A percentile compares a stretch with the other conserved stretches of the same genome.
These are phyloP conservation scores for Heteropelma amictum DNA, from an alignment of 2,888 invertebrate species.

Conservation along the genomic window DNA sequence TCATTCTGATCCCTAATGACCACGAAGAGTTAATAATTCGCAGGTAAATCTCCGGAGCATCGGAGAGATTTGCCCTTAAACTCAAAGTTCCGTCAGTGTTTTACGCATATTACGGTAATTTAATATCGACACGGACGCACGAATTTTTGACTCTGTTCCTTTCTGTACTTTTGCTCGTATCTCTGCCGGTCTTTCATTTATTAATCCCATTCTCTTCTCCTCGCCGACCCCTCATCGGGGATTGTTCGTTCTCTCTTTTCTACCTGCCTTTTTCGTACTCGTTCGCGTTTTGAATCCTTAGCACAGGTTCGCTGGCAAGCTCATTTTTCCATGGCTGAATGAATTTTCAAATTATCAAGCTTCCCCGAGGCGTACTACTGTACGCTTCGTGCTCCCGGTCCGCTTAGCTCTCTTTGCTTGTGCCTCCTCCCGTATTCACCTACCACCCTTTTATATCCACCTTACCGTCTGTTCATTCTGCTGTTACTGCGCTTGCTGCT, in stretches of 20 bases:
- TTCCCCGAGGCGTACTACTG: slow-evolving; percentile 43
- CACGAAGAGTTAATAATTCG: too few species aligned
- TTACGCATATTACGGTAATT: background rate
- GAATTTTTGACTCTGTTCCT: slow-evolving; percentile 9
- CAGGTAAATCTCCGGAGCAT: too few species aligned
- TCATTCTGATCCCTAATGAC: too few species aligned
- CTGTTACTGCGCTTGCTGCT: slow-evolving; percentile 12
- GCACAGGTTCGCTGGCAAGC: slow-evolving; percentile 18
- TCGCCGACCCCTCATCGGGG: background rate
- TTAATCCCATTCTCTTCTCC: slow-evolving; percentile 23
- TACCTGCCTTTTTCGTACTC: background rate
- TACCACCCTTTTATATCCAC: background rate
- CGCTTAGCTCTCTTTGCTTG: slow-evolving; percentile 14
- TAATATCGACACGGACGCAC: too few species aligned
- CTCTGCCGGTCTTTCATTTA: slow-evolving; percentile 19
- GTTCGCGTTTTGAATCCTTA: slow-evolving; percentile 18
- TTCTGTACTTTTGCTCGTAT: slow-evolving; percentile 17
- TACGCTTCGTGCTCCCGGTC: background rate
- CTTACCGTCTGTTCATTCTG: background rate
- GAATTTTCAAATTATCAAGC: slow-evolving; percentile 53
- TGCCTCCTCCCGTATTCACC: background rate
- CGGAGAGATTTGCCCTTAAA: too few species aligned
- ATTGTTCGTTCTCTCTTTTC: background rate
- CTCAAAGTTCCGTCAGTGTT: too few species aligned
- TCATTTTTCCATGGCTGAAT: slow-evolving; percentile 46